Conservation (phyloP, 2,888 invertebrate species). For the Deilephila porcellus region DNA sequence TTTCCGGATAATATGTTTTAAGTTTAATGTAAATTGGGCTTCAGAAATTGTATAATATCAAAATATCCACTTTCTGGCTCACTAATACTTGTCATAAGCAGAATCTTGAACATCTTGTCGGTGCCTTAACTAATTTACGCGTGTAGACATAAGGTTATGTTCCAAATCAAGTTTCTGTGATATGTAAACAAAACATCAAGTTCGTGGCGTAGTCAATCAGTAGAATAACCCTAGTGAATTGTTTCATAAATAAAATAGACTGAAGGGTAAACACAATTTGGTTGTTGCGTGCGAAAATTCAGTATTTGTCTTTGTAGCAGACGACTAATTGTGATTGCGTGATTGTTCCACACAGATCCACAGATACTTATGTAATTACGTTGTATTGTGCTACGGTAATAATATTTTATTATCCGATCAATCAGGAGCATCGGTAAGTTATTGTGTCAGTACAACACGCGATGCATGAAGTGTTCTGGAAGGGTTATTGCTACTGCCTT, state of each 20-base stretch:
- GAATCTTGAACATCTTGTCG: too few species aligned
- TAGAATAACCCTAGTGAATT: neutral
- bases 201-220: neutral
- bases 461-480: too few species aligned
- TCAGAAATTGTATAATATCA: neutral
- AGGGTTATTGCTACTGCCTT: too few species aligned
- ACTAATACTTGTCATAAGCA: too few species aligned
- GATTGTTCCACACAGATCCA: slow-evolving; percentile 12
- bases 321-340: slow-evolving; percentile 26
- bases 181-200: neutral
- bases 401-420: too few species aligned
- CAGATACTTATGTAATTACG: too few species aligned
- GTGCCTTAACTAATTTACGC: neutral
- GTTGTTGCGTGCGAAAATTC: slow-evolving; percentile 16
- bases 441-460: too few species aligned
- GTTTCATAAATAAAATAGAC: slow-evolving; percentile 1
- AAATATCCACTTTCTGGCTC: too few species aligned
- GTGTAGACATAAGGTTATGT: neutral
- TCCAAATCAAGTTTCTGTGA: neutral
- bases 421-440: too few species aligned
- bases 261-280: slow-evolving; percentile 4
- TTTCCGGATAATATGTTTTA: neutral
- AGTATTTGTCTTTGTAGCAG: slow-evolving; percentile 12
- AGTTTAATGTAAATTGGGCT: neutral
- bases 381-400: too few species aligned